Evolutionary conservation across 2,888 invertebrate species (phyloP).

Genomic region (Hemithea aestivaria): DNA sequence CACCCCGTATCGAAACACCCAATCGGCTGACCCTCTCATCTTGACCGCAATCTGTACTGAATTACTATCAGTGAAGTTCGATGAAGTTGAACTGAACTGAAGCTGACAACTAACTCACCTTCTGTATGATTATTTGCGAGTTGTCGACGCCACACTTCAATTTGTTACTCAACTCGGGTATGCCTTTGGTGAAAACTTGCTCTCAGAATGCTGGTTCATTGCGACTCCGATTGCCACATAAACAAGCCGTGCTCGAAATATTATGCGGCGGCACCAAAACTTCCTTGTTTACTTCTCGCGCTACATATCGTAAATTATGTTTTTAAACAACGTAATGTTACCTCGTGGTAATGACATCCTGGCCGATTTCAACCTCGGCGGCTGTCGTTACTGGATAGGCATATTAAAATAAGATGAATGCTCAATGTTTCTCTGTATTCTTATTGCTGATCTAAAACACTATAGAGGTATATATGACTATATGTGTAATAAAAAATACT

Average conservation of each 20-base stretch:
- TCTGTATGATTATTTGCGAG: conserved; percentile 70
- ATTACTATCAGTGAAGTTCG: conserved; percentile 54
- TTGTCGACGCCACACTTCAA: conserved; percentile 57
- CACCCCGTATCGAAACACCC: conserved; percentile 21
- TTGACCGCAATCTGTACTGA: conserved; percentile 54
- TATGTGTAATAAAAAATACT: no score
- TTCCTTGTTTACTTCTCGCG: conserved; percentile 56
- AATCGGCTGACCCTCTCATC: conserved; percentile 35
- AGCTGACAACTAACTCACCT: conserved; percentile 51
- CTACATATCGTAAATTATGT: conserved; percentile 48
- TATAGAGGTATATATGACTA: no score
- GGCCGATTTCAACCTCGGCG: no score
- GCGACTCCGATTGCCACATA: conserved; percentile 69
- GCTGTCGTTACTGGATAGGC: no score
- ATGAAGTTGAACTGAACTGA: conserved; percentile 51
- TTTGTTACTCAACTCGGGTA: conserved; percentile 60
- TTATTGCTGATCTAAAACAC: no score
- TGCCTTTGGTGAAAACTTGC: conserved; percentile 61
- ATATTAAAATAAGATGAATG: no score
- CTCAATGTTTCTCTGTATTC: no score
- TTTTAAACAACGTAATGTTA: conserved; percentile 7
- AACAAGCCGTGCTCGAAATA: conserved; percentile 56
- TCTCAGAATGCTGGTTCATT: conserved; percentile 56
- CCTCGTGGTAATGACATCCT: no score
- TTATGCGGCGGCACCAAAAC: conserved; percentile 56